These are phyloP conservation scores for Arvicola amphibius DNA, from an alignment of 2,797 vertebrate species.

Conservation along the genomic window DNA sequence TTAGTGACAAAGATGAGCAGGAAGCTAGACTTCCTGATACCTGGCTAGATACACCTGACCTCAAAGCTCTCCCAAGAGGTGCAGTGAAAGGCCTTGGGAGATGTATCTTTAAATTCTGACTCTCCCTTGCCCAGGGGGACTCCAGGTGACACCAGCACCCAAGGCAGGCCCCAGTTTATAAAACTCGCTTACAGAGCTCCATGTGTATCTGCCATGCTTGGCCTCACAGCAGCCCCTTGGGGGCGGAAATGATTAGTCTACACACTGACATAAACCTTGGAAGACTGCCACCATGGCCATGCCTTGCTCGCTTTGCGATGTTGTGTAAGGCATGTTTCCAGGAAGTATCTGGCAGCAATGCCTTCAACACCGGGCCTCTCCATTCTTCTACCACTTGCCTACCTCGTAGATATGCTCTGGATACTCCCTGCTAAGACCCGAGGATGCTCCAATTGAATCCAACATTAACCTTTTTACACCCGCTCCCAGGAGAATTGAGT, in stretches of 20 bases:
- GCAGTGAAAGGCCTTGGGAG: background rate
- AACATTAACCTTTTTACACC: background rate
- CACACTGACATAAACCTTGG: accelerated
- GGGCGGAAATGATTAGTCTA: background rate
- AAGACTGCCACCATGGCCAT: accelerated
- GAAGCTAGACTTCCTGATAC: too few species aligned
- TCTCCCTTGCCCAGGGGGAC: accelerated
- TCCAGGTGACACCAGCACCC: accelerated
- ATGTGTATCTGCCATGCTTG: accelerated
- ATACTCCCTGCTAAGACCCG: background rate
- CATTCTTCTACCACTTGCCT: too few species aligned
- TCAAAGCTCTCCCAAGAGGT: background rate
- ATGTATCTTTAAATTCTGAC: background rate
- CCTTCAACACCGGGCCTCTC: too few species aligned
- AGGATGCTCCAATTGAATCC: background rate
- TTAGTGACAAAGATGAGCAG: background rate
- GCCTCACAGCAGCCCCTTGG: accelerated
- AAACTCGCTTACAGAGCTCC: background rate
- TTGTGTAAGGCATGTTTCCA: background rate
- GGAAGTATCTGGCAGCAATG: background rate
- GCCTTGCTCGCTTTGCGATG: accelerated
- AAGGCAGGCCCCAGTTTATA: accelerated
- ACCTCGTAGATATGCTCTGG: background rate
- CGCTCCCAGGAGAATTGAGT: background rate
- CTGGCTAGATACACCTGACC: accelerated